phyloP scores from a whole-genome alignment of 2,888 invertebrate species.

The Ochlodes sylvanus region DNA sequence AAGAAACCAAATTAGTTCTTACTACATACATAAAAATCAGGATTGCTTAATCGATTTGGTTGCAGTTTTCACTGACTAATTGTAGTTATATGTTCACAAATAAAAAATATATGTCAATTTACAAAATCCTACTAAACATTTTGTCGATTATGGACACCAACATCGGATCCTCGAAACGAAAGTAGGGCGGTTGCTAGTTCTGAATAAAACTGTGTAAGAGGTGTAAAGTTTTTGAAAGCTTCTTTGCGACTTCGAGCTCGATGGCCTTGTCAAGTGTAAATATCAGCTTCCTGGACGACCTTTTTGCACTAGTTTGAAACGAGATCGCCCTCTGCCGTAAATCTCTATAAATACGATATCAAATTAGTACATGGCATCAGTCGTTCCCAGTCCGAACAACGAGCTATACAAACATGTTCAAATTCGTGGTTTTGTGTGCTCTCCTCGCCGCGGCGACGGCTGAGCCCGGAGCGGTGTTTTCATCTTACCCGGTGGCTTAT shows the following conservation, averaged over 20 bases:
- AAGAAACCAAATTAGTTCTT: no score
- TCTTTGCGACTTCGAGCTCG: neutral
- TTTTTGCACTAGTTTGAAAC: constrained; percentile 29
- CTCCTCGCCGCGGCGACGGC: constrained; percentile 82
- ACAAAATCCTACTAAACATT: no score
- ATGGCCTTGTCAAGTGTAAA: constrained; percentile 37
- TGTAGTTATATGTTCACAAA: no score
- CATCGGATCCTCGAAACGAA: no score
- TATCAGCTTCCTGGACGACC: constrained; percentile 42
- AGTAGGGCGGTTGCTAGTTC: no score
- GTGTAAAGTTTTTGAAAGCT: neutral
- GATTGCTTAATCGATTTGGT: no score
- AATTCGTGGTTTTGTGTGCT: constrained; percentile 85
- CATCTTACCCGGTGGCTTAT: constrained; percentile 54
- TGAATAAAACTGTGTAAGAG: no score
- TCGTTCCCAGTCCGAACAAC: constrained; percentile 63
- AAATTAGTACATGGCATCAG: constrained; percentile 57
- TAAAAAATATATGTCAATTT: no score
- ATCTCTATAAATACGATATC: constrained; percentile 46
- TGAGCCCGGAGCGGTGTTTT: constrained; percentile 72
- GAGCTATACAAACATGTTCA: constrained; percentile 76
- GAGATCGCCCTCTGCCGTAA: constrained; percentile 32
- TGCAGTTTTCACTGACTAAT: no score
- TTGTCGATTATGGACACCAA: no score
- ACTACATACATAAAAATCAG: no score